Conservation (phyloP, 2,888 invertebrate genomes). For the Leptinotarsa rubiginosa region DNA sequence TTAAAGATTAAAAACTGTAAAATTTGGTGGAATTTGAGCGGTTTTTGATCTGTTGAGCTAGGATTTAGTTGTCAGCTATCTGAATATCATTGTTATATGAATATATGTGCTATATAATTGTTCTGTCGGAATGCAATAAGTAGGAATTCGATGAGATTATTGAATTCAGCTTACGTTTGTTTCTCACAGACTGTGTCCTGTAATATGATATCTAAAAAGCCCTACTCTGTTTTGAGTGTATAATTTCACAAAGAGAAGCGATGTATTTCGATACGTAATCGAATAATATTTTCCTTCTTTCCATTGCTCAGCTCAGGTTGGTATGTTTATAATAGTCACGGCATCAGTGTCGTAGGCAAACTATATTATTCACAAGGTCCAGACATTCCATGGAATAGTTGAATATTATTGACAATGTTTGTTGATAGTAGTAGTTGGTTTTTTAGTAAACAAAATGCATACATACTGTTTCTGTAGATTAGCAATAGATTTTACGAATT, state of each 20-base stretch:
- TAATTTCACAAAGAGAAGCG: slow-evolving; percentile 4
- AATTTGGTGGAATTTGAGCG: background rate
- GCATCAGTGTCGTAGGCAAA: background rate
- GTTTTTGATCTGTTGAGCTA: too few species aligned
- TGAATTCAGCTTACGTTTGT: slow-evolving; percentile 5
- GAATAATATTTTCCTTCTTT: slow-evolving; percentile 11
- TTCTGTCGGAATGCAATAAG: background rate
- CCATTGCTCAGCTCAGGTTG: background rate
- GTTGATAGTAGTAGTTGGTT: too few species aligned
- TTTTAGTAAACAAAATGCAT: too few species aligned
- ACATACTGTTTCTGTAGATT: too few species aligned
- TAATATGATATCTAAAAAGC: slow-evolving; percentile 17
- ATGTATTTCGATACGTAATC: slow-evolving; percentile 14
- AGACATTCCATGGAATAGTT: too few species aligned
- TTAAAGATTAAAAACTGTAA: background rate
- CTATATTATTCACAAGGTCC: background rate
- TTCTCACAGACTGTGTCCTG: background rate
- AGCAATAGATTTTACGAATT: too few species aligned
- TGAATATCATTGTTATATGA: too few species aligned
- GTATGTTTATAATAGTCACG: background rate
- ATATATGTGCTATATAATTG: background rate
- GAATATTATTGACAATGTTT: too few species aligned
- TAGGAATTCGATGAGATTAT: slow-evolving; percentile 5
- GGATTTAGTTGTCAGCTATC: too few species aligned
- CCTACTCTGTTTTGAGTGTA: background rate